Evolutionary conservation across 2,888 invertebrate genomes (phyloP).

Genomic region (Drosophila kanekoi): DNA sequence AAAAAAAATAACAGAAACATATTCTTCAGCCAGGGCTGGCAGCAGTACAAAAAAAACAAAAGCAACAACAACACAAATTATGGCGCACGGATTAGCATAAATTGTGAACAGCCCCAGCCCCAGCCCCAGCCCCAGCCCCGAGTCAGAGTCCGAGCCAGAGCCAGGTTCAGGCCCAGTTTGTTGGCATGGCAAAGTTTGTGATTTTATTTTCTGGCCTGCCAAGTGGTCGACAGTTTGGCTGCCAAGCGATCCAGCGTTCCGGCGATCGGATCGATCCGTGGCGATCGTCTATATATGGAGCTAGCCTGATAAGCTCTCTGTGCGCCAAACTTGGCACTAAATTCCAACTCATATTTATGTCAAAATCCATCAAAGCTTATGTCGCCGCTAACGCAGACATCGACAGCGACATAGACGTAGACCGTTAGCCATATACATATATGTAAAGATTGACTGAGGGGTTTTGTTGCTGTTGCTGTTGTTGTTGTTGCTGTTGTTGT

Average conservation of each 20-base stretch:
- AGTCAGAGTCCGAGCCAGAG: not conserved
- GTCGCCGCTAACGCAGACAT: slow-evolving; percentile 59
- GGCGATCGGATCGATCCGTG: slow-evolving; percentile 28
- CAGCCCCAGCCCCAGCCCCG: slow-evolving; percentile 22
- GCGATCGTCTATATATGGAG: slow-evolving; percentile 57
- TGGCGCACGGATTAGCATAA: slow-evolving; percentile 79
- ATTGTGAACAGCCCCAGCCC: slow-evolving; percentile 55
- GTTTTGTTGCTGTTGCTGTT: not conserved
- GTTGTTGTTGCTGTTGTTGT: not conserved
- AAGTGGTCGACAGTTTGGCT: slow-evolving; percentile 65
- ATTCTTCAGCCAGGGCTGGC: slow-evolving; percentile 46
- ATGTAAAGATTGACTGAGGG: slow-evolving; percentile 28
- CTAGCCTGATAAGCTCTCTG: slow-evolving; percentile 65
- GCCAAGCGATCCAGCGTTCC: slow-evolving; percentile 34
- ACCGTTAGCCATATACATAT: slow-evolving; percentile 56
- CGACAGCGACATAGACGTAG: slow-evolving; percentile 2
- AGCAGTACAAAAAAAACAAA: slow-evolving; percentile 31
- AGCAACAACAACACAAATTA: slow-evolving; percentile 64
- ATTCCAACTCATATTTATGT: slow-evolving; percentile 80
- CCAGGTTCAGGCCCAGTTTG: slow-evolving; percentile 15
- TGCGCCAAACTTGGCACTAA: slow-evolving; percentile 70
- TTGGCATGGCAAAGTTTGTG: slow-evolving; percentile 26
- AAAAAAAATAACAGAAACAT: slow-evolving; percentile 18
- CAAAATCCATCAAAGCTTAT: slow-evolving; percentile 80
- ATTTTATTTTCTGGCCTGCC: slow-evolving; percentile 70